Base-by-base conservation (phyloP, 2,888 invertebrate species). In the Hedya salicella region DNA sequence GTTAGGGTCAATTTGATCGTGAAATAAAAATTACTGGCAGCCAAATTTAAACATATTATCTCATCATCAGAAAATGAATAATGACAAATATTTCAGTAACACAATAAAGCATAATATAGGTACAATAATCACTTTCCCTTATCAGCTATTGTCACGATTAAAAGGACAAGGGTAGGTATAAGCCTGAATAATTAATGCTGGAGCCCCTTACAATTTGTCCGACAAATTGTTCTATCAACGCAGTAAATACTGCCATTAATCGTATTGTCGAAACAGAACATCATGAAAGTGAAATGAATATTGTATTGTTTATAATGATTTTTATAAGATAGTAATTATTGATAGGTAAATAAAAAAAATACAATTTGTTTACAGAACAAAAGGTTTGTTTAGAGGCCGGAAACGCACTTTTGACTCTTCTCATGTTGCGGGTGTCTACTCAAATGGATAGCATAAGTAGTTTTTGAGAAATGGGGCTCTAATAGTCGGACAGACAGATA, bases 221-320 rank as follows among this genome's bases (percentile, higher is more conserved):
- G 19, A 66, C 66, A 66, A 66, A 66, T 66, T 66, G 66, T 66
- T 66, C 60, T 54, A 67, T 62, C 67, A 62, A 62, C 67, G 42
- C 56, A 17, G 62, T 67, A 62, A 62, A 50, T 62, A 44, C 54
- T 19, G 44, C 56, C 62, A 62, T 56, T 67, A 67, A 44, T 62
- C 48, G 25, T 11, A 49, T 36, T 17, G 4, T 32, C 19, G 36
- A 39, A 25, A n/a, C 14, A 19, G 48, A 63, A 16, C 56, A 40
- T 17, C 46, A 49, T 60, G 16, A 39, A 49, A 60, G 46, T 14
- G 36, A 46, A 14, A 19, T n/a, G 4, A 14, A 60, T 39, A 19
- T 21, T 30, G 6, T 42, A 16, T 32, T 17, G 6, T 16, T 30
- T 13, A 4, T 16, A 30, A 30, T 13, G 11, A 19, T 17, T 32